A percentile compares a stretch with the other conserved stretches of the same genome.
Conservation (phyloP, 2,113 vertebrate species). For the Embiotoca jacksoni region DNA sequence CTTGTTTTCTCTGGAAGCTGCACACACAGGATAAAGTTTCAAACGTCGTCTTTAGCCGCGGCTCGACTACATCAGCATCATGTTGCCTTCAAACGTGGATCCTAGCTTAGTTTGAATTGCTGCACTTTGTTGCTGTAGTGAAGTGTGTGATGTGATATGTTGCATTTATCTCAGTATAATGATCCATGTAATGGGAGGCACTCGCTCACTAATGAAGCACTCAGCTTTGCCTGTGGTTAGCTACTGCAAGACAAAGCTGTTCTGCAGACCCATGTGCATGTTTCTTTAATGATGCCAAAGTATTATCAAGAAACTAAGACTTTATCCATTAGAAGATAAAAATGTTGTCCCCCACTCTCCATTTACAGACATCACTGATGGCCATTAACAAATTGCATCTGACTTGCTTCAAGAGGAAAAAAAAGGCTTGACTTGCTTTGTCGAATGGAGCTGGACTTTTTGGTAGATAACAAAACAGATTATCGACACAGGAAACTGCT, state of each 20-base stretch:
- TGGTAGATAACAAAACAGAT: background rate
- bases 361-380: background rate
- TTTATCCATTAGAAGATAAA: background rate
- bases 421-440: background rate
- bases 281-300: constrained; percentile 41
- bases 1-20: constrained; percentile 21
- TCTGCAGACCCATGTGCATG: background rate
- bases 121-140: background rate
- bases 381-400: constrained; percentile 19
- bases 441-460: background rate
- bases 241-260: background rate
- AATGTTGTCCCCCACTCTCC: background rate
- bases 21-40: constrained; percentile 22
- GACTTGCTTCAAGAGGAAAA: constrained; percentile 1
- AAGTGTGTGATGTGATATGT: background rate
- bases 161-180: constrained; percentile 14
- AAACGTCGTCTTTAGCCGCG: background rate
- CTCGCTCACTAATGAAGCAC: constrained; percentile 26
- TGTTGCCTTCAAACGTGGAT: constrained; percentile 20
- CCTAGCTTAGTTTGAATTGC: constrained; percentile 5
- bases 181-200: constrained; percentile 18
- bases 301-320: background rate
- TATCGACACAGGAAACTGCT: background rate
- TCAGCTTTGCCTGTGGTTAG: constrained; percentile 13
- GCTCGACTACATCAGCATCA: constrained; percentile 1